Evolutionary conservation across 2,113 vertebrate species (phyloP), one percentile per base, ranked within the genome.

Genomic region (Oncorhynchus clarkii): DNA sequence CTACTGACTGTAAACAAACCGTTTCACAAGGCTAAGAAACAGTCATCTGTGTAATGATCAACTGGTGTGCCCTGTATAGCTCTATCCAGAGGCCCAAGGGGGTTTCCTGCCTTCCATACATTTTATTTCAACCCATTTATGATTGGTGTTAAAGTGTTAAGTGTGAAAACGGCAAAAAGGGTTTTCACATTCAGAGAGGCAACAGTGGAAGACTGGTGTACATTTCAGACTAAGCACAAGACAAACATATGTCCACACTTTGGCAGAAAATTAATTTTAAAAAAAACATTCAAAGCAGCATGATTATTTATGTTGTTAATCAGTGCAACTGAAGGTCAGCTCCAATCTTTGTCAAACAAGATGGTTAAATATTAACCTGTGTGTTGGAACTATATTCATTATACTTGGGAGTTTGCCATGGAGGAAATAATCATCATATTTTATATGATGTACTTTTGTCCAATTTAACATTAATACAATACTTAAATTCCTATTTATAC

Each of bases 281-380:
- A 51, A 57, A 57, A 57, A 4, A 26, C 26, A 57, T 72, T 6
- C 13, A 59, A 60, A 72, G 71, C 31, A 59, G 71, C 20, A 14
- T 20, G 49, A 62, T 13, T 20, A 57, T 16, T 57, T 57, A 14
- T 22, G 3, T n/a, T 62, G 59, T 62, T 62, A 62, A 16, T 57
- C 57, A 27, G 39, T 60, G 26, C 54, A 60, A 18, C 54, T 72
- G 59, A 74, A 74, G 39, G 72, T 49, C 59, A 66, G 8, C 39
- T 74, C 27, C 20, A 65, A 74, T 66, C 62, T 48, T 11, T 48
- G 72, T 48, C n/a, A 45, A 74, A 74, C 59, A 62, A 1, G 22
- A 62, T 3, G 29, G 72, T 67, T 67, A 67, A 75, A 68, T 9
- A 68, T 67, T 57, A 67, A 67, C 65, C 18, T 45, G 22, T 20